Conservation (phyloP, 2,888 invertebrate genomes). For the Chesias legatella region DNA sequence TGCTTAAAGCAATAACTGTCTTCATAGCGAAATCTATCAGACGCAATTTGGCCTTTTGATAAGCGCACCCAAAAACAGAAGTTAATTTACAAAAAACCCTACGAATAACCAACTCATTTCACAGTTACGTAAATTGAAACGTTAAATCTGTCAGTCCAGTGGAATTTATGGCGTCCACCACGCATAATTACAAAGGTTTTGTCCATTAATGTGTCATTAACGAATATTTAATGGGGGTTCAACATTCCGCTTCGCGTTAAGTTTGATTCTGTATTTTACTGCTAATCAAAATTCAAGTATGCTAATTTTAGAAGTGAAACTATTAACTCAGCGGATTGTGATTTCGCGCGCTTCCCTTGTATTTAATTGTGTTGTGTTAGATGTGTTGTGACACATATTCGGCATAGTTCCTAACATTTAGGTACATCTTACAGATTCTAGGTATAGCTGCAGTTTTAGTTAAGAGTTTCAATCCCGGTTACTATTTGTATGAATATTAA, state of each 20-base stretch:
- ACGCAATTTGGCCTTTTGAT: slow-evolving; percentile 1
- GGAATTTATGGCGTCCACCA: slow-evolving; percentile 48
- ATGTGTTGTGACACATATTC: no score
- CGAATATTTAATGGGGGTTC: slow-evolving; percentile 53
- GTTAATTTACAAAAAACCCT: slow-evolving; percentile 17
- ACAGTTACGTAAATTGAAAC: slow-evolving; percentile 30
- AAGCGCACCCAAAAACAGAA: slow-evolving; percentile 15
- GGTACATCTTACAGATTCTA: no score
- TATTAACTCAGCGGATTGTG: slow-evolving; percentile 42
- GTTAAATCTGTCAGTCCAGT: slow-evolving; percentile 32
- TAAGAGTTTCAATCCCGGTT: no score
- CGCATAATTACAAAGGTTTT: slow-evolving; percentile 59
- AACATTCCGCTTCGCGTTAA: slow-evolving; percentile 38
- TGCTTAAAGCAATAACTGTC: no score
- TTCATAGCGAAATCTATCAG: slow-evolving; percentile 6
- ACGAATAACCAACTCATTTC: slow-evolving; percentile 27
- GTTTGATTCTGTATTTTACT: slow-evolving; percentile 57
- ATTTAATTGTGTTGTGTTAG: slow-evolving; percentile 27
- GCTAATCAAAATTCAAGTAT: slow-evolving; percentile 75
- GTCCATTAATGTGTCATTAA: slow-evolving; percentile 55
- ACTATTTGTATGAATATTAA: no score
- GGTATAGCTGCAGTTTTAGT: no score
- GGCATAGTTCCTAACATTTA: no score
- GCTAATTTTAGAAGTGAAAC: slow-evolving; percentile 58
- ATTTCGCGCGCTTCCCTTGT: slow-evolving; percentile 24